Conservation (phyloP, 2,797 vertebrate genomes). For the Acipenser oxyrinchus region DNA sequence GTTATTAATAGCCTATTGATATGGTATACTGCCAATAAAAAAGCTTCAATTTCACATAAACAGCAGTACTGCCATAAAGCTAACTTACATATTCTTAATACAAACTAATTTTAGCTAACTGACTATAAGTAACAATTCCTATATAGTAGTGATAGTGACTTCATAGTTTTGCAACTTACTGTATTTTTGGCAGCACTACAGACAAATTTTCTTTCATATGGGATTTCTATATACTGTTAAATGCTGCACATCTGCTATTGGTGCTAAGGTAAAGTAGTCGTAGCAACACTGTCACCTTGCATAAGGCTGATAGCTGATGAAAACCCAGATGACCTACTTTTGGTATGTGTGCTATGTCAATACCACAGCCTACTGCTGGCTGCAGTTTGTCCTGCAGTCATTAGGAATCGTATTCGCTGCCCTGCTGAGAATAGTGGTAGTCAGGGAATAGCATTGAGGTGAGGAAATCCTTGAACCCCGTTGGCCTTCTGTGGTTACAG, state of each 20-base stretch:
- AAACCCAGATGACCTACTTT: slow-evolving; percentile 17
- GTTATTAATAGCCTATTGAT: no score
- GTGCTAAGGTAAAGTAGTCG: no score
- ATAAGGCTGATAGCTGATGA: not conserved
- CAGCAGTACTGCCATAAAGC: no score
- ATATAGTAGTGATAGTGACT: not conserved
- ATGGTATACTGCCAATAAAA: no score
- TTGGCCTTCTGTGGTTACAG: slow-evolving; percentile 16
- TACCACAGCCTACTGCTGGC: slow-evolving; percentile 12
- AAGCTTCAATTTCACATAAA: no score
- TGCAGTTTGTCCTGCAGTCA: slow-evolving; percentile 18
- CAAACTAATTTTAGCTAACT: not conserved
- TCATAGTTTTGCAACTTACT: no score
- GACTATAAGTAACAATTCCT: slow-evolving; percentile 1
- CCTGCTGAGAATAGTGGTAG: slow-evolving; percentile 15
- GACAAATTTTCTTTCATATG: no score
- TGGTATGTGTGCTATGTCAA: slow-evolving; percentile 6
- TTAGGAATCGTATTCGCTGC: slow-evolving; percentile 23
- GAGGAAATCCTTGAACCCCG: slow-evolving; percentile 20
- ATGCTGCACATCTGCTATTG: no score
- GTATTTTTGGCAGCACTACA: no score
- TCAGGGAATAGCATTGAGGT: slow-evolving; percentile 14
- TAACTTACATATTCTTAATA: not conserved
- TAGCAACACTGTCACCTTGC: not conserved
- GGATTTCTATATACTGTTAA: no score